A percentile compares a stretch with the other conserved stretches of the same genome.
phyloP scores from a whole-genome alignment of 2,888 invertebrate genomes.

The Brachylomia viminalis region DNA sequence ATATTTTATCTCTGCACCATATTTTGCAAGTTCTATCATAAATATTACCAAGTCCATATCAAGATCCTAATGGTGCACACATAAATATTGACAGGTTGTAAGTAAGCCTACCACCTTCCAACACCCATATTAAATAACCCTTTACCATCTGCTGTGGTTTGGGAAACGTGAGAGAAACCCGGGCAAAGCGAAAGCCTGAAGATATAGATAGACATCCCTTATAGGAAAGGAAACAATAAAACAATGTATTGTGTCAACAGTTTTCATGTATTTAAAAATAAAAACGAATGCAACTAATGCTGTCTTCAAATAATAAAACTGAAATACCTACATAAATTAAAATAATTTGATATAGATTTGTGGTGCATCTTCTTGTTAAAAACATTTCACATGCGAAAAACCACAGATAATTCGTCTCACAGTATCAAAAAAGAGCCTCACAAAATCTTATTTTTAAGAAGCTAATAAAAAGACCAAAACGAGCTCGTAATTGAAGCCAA shows the following conservation, averaged over 20 bases:
- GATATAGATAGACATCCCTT: not conserved
- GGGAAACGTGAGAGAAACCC: slow-evolving; percentile 2
- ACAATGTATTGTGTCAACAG: not conserved
- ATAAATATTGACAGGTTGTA: slow-evolving; percentile 50
- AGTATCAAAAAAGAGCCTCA: slow-evolving; percentile 6
- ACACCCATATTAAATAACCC: slow-evolving; percentile 45
- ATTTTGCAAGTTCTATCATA: slow-evolving; percentile 31
- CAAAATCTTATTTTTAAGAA: slow-evolving; percentile 51
- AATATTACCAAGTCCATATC: slow-evolving; percentile 35
- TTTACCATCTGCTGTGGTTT: slow-evolving; percentile 43
- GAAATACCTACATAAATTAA: not conserved
- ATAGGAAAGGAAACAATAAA: not conserved
- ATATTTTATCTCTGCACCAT: slow-evolving; percentile 12
- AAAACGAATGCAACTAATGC: not conserved
- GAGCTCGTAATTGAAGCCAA: slow-evolving; percentile 38
- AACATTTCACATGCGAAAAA: not conserved
- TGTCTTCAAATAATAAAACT: not conserved
- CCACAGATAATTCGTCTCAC: not conserved
- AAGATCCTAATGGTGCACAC: slow-evolving; percentile 30
- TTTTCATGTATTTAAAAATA: not conserved
- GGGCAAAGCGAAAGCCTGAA: not conserved
- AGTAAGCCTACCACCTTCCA: slow-evolving; percentile 34
- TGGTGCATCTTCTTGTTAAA: not conserved
- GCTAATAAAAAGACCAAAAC: slow-evolving; percentile 42
- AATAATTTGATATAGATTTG: not conserved